Evolutionary conservation across 1,140 invertebrate species (phyloP).

Genomic region (Panulirus ornatus): DNA sequence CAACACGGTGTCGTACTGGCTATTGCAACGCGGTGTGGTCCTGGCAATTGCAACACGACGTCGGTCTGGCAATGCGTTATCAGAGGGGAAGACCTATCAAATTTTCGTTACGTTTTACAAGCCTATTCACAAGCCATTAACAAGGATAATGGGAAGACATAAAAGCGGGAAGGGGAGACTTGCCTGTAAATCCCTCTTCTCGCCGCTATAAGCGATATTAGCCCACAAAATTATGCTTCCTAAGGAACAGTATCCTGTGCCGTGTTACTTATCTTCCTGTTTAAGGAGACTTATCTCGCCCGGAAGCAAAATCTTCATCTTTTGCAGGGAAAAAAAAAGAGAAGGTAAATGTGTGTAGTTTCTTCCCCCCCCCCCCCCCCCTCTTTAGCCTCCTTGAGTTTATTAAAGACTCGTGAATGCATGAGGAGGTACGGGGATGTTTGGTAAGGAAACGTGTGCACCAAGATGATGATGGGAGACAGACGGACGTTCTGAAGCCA

Average conservation of each 20-base stretch:
- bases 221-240: not conserved
- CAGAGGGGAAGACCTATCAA: slow-evolving; percentile 37
- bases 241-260: not conserved
- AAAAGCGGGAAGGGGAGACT: not conserved
- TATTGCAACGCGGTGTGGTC: too few species aligned
- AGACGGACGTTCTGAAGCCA: too few species aligned
- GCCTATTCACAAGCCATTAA: slow-evolving; percentile 44
- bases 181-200: not conserved
- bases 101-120: slow-evolving; percentile 49
- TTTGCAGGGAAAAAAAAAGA: too few species aligned
- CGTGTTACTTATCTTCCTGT: not conserved
- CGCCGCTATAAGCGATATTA: not conserved
- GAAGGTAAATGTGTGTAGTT: not conserved
- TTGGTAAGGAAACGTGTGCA: too few species aligned
- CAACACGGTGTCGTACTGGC: too few species aligned
- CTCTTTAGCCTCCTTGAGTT: not conserved
- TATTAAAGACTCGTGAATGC: too few species aligned
- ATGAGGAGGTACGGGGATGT: too few species aligned
- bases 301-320: slow-evolving; percentile 15
- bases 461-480: too few species aligned
- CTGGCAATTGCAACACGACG: too few species aligned
- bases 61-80: slow-evolving; percentile 19
- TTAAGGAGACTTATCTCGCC: slow-evolving; percentile 16
- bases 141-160: slow-evolving; percentile 32
- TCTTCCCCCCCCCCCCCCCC: too few species aligned